These are phyloP conservation scores for Caenorhabditis imperialis DNA, from an alignment of 2,888 invertebrate species.

Conservation along the genomic window DNA sequence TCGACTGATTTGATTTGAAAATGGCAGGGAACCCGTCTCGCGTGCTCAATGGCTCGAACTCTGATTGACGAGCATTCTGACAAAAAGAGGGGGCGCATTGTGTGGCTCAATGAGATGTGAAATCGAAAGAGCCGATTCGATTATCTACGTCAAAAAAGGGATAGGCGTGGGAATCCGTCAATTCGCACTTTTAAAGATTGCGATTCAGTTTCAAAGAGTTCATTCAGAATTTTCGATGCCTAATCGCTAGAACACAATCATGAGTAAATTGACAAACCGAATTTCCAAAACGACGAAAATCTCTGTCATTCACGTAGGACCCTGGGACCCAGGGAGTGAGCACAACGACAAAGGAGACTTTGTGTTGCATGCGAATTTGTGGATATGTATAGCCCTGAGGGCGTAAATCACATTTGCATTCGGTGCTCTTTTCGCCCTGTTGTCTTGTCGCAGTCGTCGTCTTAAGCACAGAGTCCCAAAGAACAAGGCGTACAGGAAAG, in stretches of 20 bases:
- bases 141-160: constrained; percentile 50
- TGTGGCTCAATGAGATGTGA: constrained; percentile 37
- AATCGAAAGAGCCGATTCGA: constrained; percentile 42
- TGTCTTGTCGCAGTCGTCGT: constrained; percentile 7
- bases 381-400: constrained; percentile 58
- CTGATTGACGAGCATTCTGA: constrained; percentile 24
- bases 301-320: constrained; percentile 30
- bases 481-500: constrained; percentile 48
- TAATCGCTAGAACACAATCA: too few species aligned
- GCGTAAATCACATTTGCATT: constrained; percentile 61
- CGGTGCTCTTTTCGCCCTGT: constrained; percentile 33
- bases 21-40: background rate
- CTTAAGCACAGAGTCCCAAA: constrained; percentile 21
- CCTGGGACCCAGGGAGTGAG: constrained; percentile 15
- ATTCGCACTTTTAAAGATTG: constrained; percentile 24
- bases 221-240: too few species aligned
- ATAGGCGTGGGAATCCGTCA: constrained; percentile 44
- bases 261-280: too few species aligned
- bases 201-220: too few species aligned
- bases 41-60: constrained; percentile 23
- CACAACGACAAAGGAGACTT: constrained; percentile 47
- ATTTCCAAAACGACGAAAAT: too few species aligned
- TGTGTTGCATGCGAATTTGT: constrained; percentile 41
- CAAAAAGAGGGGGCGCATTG: constrained; percentile 8
- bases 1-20: constrained; percentile 8